Evolutionary conservation across 1,140 invertebrate species (phyloP).

Genomic region (Brachionus paranguensis): DNA sequence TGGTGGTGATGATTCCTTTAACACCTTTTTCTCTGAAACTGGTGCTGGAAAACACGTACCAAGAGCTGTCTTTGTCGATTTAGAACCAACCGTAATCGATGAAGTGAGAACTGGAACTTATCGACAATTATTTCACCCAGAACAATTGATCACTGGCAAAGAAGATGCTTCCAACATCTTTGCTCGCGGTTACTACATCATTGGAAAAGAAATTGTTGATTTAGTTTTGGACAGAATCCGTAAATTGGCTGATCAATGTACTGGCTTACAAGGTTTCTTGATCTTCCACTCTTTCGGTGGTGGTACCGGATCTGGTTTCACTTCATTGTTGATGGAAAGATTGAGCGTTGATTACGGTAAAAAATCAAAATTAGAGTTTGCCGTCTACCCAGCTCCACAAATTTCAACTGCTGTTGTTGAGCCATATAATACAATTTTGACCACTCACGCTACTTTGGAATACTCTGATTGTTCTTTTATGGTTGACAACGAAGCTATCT

Average conservation of each 20-base stretch:
- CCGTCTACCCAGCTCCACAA: conserved; percentile 81
- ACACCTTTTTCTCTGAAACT: conserved; percentile 83
- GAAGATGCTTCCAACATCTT: conserved; percentile 85
- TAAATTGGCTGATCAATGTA: conserved; percentile 77
- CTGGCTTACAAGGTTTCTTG: conserved; percentile 62
- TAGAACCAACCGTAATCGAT: conserved; percentile 73
- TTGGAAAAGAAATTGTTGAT: conserved; percentile 79
- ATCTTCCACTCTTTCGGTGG: conserved; percentile 59
- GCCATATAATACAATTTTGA: conserved; percentile 55
- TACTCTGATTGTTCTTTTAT: conserved; percentile 59
- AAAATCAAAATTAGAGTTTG: conserved; percentile 80
- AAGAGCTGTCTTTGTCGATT: conserved; percentile 71
- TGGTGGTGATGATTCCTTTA: conserved; percentile 75
- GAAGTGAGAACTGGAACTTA: conserved; percentile 53
- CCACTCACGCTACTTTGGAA: conserved; percentile 56
- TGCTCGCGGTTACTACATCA: conserved; percentile 80
- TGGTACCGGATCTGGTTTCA: conserved; percentile 81
- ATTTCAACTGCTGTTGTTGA: conserved; percentile 59
- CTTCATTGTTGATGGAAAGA: conserved; percentile 78
- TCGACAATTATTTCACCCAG: conserved; percentile 56
- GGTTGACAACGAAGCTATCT: conserved; percentile 81
- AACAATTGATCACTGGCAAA: conserved; percentile 59
- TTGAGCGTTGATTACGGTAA: conserved; percentile 81
- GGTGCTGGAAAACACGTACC: conserved; percentile 68
- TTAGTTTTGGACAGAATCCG: conserved; percentile 70